Conservation (phyloP, 2,113 vertebrate genomes). For the Centropus unirufus region DNA sequence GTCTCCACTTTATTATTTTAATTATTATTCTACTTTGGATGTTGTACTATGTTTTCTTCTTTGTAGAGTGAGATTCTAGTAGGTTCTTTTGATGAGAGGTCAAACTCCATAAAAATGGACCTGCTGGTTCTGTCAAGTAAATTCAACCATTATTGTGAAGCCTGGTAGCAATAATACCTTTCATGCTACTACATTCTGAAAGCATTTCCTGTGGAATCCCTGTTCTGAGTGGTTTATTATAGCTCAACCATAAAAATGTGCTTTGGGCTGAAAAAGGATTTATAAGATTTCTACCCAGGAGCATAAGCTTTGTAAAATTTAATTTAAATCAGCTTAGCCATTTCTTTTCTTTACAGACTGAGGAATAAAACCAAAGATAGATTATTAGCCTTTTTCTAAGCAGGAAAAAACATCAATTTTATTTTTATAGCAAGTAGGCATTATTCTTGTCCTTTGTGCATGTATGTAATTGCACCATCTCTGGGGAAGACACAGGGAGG, state of each 20-base stretch:
- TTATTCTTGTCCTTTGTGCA: not conserved
- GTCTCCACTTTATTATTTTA: not conserved
- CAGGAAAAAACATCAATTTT: not conserved
- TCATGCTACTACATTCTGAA: conserved; percentile 33
- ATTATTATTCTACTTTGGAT: not conserved
- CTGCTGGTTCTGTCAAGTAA: conserved; percentile 44
- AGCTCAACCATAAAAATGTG: conserved; percentile 54
- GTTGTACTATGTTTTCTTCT: conserved; percentile 21
- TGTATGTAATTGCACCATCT: not conserved
- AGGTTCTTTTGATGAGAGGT: conserved; percentile 16
- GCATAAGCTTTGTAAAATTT: conserved; percentile 58
- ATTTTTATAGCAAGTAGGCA: not conserved
- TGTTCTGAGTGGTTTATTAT: conserved; percentile 49
- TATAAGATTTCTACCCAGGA: conserved; percentile 57
- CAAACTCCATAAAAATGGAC: conserved; percentile 20
- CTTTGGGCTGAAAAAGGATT: conserved; percentile 61
- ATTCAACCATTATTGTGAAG: conserved; percentile 20
- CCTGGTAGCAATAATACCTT: conserved; percentile 49
- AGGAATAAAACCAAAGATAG: conserved; percentile 30
- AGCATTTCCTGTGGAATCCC: conserved; percentile 53
- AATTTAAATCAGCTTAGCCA: conserved; percentile 72
- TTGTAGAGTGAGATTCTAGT: not conserved
- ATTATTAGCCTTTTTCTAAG: not conserved
- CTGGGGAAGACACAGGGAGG: not conserved
- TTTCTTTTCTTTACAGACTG: not conserved